These are phyloP conservation scores for Eleginops maclovinus DNA, from an alignment of 2,113 vertebrate genomes.

Conservation along the genomic window DNA sequence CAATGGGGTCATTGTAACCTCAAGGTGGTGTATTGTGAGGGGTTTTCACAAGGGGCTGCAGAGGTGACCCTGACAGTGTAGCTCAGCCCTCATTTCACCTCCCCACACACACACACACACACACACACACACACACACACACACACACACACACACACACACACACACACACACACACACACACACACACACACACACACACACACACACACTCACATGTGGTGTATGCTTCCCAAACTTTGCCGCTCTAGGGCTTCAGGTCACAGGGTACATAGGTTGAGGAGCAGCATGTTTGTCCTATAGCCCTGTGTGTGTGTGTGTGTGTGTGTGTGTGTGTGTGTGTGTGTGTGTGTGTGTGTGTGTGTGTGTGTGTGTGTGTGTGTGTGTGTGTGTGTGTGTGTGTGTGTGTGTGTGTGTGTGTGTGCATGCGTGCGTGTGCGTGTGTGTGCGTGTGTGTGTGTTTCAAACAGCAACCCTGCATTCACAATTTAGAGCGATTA, in stretches of 20 bases:
- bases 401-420: constrained; percentile 15
- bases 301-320: constrained; percentile 6
- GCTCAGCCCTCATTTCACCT: constrained; percentile 49
- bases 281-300: not conserved
- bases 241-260: constrained; percentile 42
- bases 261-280: constrained; percentile 54
- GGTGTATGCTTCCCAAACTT: constrained; percentile 37
- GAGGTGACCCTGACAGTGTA: constrained; percentile 77
- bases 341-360: constrained; percentile 19
- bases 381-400: constrained; percentile 17
- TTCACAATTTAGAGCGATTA: not conserved
- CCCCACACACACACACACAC: constrained; percentile 8
- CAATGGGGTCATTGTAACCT: constrained; percentile 81
- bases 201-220: constrained; percentile 28
- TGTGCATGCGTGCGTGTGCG: constrained; percentile 16
- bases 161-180: constrained; percentile 23
- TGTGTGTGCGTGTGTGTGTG: not conserved
- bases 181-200: constrained; percentile 28
- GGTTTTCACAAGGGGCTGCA: constrained; percentile 60
- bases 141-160: constrained; percentile 18
- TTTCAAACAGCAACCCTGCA: not conserved
- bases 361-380: constrained; percentile 12
- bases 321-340: constrained; percentile 8
- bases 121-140: constrained; percentile 33
- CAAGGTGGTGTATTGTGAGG: constrained; percentile 78